Base-by-base conservation (phyloP, 2,888 invertebrate species). In the Aporophyla lueneburgensis region DNA sequence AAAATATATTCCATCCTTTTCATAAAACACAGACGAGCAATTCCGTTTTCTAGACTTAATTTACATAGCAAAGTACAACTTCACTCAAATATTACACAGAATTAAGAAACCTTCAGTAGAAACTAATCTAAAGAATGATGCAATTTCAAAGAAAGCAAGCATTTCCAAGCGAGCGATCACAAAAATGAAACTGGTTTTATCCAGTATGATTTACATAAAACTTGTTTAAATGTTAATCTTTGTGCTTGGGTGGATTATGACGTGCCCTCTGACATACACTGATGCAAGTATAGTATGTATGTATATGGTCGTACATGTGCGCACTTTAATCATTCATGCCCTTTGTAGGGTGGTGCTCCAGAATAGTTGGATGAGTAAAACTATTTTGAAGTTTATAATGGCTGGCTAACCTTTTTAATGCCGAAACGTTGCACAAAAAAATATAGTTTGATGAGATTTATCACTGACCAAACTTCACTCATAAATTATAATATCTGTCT, bases 221-320 rank as follows among this genome's bases (percentile, higher is more conserved):
- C 94, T 96, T 95, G 95, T 96, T 95, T 95, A 96, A 95, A 96
- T 96, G 96, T 95, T 96, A 96, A 96, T 96, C 94, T 92, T 89
- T 90, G 88, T 92, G 92, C 91, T 91, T 89, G 91, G 91, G 91
- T 92, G 92, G 93, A 93, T 94, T 94, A 94, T 94, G 93, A 94
- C 92, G 91, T 94, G 92, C 93, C 93, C 94, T 93, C 91, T 92
- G 93, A 87, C 86, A 88, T 84, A 86, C 77, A 75, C 76, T 70
- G 80, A 65, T 77, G 78, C 78, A 74, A 1, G 33, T 33, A 33
- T 33, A 33, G 33, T 33, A 33, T 53, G 59, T 74, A 40, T 3
- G 27, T 65, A 72, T 46, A 58, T 59, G 33, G 51, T 24, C 16
- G 14, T 69, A 82, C 63, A 76, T 81, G 68, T 79, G 75, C 83